A percentile compares a stretch with the other conserved stretches of the same genome.
Evolutionary conservation across 1,140 invertebrate species (phyloP).

Genomic region (Drosophila sulfurigaster): DNA sequence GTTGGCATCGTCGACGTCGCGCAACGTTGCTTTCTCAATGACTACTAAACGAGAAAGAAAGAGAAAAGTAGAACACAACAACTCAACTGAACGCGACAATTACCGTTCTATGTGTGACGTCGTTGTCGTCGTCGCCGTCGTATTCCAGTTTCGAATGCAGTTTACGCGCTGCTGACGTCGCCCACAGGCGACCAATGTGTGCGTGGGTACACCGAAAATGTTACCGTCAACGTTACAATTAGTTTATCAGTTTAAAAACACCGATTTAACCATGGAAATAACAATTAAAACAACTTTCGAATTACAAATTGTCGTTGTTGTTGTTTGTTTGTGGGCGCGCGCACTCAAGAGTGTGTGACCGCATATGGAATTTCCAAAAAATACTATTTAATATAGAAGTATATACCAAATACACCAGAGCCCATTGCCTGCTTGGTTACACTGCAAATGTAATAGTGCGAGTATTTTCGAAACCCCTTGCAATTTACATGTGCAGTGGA

Average conservation of each 20-base stretch:
- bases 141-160: conserved; percentile 33
- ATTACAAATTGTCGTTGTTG: background rate
- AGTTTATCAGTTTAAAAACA: background rate
- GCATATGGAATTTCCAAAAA: background rate
- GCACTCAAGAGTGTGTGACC: background rate
- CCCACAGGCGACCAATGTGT: background rate
- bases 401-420: background rate
- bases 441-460: too few relatives aligned
- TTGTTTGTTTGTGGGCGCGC: background rate
- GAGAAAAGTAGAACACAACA: conserved; percentile 47
- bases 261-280: background rate
- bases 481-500: too few relatives aligned
- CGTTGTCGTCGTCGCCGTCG: conserved; percentile 15
- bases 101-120: conserved; percentile 42
- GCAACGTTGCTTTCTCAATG: conserved; percentile 63
- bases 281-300: conserved; percentile 1
- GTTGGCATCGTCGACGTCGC: conserved; percentile 37
- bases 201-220: background rate
- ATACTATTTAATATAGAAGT: background rate
- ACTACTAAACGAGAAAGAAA: conserved; percentile 33
- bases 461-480: too few relatives aligned
- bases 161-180: conserved; percentile 37
- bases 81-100: conserved; percentile 36
- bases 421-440: too few relatives aligned
- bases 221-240: background rate